Evolutionary conservation across 2,888 invertebrate genomes (phyloP), one percentile per base, ranked within the genome.

Genomic region (Sinelater perroti): DNA sequence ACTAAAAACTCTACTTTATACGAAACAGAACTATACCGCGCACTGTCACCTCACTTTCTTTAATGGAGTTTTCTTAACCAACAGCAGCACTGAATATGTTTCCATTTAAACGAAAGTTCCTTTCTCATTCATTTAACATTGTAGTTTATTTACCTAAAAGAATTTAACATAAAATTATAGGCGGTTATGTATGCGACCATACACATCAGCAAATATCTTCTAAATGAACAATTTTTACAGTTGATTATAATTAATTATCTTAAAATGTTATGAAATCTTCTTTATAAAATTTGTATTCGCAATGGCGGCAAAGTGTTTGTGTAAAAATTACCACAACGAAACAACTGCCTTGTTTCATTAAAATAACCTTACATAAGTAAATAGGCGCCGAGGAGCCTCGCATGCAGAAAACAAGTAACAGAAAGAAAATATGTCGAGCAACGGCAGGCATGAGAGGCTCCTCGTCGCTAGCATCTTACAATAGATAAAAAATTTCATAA

Each of bases 81-180:
- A 60, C 54, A 44, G 56, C 56, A 53, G 56, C 61, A 63, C 61
- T 62, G 62, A 54, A 53, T 62, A 55, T 31, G 47, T 56, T 55
- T 49, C 59, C 65, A 60, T 64, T 68, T 71, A 65, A 74, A 72
- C 70, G 70, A 69, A 72, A 72, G 70, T 72, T 68, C 68, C 64
- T 61, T 62, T 65, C n/a, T 66, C 62, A 65, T 64, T 64, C 67
- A 67, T 71, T 66, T 71, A 72, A 72, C 74, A 64, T 71, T 71
- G 67, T 71, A 69, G 66, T 70, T 72, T 73, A 69, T 70, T 69
- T 69, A 68, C 68, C 72, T 71, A 73, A 68, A 64, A 60, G 68
- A 70, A 69, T 71, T 68, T 72, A 74, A 76, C 74, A 73, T 72
- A 74, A 75, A 74, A 75, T 66, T 68, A 70, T 68, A 73, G 75